These are phyloP conservation scores for Phaethornis superciliosus DNA, from an alignment of 2,113 vertebrate species.

Conservation along the genomic window DNA sequence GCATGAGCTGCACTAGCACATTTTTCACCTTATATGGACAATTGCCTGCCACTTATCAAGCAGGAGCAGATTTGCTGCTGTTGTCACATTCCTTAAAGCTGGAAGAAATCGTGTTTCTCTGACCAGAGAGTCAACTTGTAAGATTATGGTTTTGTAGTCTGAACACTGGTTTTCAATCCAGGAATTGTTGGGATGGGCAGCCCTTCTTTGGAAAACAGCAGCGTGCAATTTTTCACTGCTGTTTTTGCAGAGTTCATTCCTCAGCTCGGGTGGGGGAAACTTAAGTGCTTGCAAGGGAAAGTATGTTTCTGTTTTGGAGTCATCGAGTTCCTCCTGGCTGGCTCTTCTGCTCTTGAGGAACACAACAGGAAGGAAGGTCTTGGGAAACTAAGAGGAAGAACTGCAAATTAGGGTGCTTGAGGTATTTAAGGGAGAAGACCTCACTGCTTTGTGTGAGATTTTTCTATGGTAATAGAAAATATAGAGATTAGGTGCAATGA, in stretches of 20 bases:
- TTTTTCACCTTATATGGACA: slow-evolving; percentile 85
- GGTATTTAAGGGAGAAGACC: background rate
- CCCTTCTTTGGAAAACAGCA: background rate
- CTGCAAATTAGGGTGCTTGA: fast-evolving
- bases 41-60: slow-evolving; percentile 72
- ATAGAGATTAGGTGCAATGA: background rate
- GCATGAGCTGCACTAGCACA: slow-evolving; percentile 57
- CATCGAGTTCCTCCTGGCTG: background rate
- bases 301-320: background rate
- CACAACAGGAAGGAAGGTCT: background rate
- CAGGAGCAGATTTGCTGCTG: slow-evolving; percentile 75
- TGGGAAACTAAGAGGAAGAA: background rate
- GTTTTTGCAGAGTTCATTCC: background rate
- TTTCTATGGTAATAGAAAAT: background rate
- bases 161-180: background rate
- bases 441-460: background rate
- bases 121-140: background rate
- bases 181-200: background rate
- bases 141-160: background rate
- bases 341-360: background rate
- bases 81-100: slow-evolving; percentile 76
- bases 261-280: background rate
- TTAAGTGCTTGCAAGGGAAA: background rate
- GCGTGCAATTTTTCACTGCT: background rate
- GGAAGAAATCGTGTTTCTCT: slow-evolving; percentile 62